Conservation (phyloP, 1,140 invertebrate genomes). For the Pemphigus obesinymphae region DNA sequence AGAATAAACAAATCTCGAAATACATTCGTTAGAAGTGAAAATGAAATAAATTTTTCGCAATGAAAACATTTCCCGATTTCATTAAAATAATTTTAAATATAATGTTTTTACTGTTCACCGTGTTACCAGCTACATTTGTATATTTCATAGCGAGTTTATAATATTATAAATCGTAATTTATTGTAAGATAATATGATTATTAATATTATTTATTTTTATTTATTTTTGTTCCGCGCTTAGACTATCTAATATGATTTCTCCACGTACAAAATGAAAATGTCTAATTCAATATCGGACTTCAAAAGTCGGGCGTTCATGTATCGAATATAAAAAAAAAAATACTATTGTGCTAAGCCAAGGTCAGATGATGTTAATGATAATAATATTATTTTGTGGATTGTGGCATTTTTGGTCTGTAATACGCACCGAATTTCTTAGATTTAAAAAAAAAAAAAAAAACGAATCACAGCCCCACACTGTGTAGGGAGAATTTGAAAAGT, state of each 20-base stretch:
- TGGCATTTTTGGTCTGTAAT: background rate
- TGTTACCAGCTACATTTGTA: no score
- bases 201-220: no score
- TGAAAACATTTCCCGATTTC: no score
- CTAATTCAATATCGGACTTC: background rate
- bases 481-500: slow-evolving; percentile 27
- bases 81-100: no score
- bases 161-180: no score
- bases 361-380: background rate
- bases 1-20: no score
- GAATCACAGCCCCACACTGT: background rate
- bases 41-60: no score
- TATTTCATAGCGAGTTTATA: no score
- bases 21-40: no score
- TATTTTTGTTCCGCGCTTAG: background rate
- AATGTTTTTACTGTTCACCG: no score
- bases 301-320: background rate
- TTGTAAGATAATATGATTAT: no score
- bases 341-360: background rate
- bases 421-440: slow-evolving; percentile 16
- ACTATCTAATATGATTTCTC: background rate
- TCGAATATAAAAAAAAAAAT: background rate
- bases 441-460: no score
- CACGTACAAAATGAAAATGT: background rate
- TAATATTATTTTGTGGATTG: background rate